Base-by-base conservation (phyloP, 2,888 invertebrate species). In the Heliothis peltigera region DNA sequence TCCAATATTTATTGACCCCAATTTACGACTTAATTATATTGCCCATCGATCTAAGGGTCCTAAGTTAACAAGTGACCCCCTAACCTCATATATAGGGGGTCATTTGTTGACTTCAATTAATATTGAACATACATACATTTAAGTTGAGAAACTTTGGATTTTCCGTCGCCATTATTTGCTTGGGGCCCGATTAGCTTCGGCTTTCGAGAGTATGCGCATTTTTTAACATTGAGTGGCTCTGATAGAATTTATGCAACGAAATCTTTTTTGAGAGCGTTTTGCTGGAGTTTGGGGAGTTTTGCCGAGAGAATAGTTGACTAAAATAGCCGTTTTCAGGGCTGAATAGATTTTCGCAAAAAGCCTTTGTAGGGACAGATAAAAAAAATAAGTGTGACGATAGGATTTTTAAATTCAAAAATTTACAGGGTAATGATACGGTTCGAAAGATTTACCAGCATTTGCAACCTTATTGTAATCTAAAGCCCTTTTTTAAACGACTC, bases 21-120 rank as follows among this genome's bases (percentile, higher is more conserved):
- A 75, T 67, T 77, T 74, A 77, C 46, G 49, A 52, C 65, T 74
- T 59, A 64, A 79, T 78, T 70, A 70, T 67, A 52, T 70, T 42
- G 53, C 6, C 15, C 28, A 64, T 68, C 25, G 57, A 49, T 71
- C 44, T 21, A 35, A 49, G 44, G 43, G 43, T 62, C 67, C 62
- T 79, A 68, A 68, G 61, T 64, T 49, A 76, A 78, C 73, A 73
- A 49, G 44, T 42, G 51, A 47, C 44, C 56, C 28, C 42, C 19
- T 47, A 18, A 18, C 18, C 60, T 19, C 17, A 48, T 18, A 12
- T 12, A 25, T 25, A n/a, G 32, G 8, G 8, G 32, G 32, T 32
- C 32, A 32, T 32, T 32, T 8, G 32, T 32, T 32, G 12, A 32
- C 42, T 56, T 39, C 18, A 43, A 49, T 53, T 55, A 51, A 54